Evolutionary conservation across 2,797 vertebrate species (phyloP), one percentile per base, ranked within the genome.

Genomic region (Micromesistius poutassou): DNA sequence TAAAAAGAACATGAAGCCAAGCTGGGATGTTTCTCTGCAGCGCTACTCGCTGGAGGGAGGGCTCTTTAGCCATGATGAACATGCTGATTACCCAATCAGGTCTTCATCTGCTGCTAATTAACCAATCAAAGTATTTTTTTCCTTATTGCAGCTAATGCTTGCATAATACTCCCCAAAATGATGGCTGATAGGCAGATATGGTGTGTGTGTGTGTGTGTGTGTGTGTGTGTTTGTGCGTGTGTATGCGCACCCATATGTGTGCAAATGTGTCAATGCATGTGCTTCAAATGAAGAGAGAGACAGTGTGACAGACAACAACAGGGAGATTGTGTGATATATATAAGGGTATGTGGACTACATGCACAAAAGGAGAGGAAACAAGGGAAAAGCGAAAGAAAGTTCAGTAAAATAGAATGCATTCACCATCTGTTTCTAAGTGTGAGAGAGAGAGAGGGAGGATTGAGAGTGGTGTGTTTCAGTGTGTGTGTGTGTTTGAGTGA

Each of bases 71-170:
- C 83, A 82, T 80, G 87, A 91, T 88, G 86, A 87, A 76, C 79
- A 83, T 85, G 80, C 79, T 88, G 87, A 90, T 89, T 84, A 87
- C 88, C 86, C 89, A 91, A 88, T 91, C 87, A 90, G 82, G 38
- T 82, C 81, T 79, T 84, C 82, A 87, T 86, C 83, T 84, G 74
- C 30, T 78, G 72, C 81, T 87, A 86, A 90, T 90, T 85, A 90
- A 71, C 83, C 86, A 90, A 90, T 91, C 87, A 90, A 85, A 84
- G 74, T 79, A 79, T 89, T 89, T 89, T 84, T 91, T 91, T 75
- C 80, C 76, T 79, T 79, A 73, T 81, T 75, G 55, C 79, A 25
- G 79, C 85, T 79, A 82, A 83, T 82, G 84, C 86, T 86, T 84
- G 30, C 82, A 83, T 81, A 73, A 76, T 76, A 79, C 78, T 71